Percentiles rank a stretch among this genome's conserved stretches.
phyloP scores from a whole-genome alignment of 2,888 invertebrate species.

The Bhutanitis thaidina region DNA sequence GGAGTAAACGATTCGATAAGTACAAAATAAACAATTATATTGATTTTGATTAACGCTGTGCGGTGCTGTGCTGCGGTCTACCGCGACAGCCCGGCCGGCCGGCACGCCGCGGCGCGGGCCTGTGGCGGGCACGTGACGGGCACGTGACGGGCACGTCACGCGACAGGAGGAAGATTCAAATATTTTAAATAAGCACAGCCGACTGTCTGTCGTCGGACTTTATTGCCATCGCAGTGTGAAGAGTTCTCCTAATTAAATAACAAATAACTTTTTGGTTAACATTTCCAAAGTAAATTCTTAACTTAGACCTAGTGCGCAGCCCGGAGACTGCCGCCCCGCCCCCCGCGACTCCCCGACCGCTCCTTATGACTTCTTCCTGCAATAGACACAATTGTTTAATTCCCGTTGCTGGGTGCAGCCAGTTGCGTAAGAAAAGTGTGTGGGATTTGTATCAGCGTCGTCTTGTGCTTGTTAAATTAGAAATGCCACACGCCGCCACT shows the following conservation, averaged over 20 bases:
- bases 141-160: neutral
- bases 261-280: conserved; percentile 26
- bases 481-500: too few relatives aligned
- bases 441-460: too few relatives aligned
- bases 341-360: neutral
- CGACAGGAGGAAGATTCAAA: too few relatives aligned
- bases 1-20: neutral
- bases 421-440: too few relatives aligned
- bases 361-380: conserved; percentile 23
- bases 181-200: neutral
- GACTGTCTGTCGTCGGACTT: neutral
- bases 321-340: neutral
- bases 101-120: neutral
- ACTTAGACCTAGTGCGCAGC: neutral
- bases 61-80: too few relatives aligned
- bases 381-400: conserved; percentile 6
- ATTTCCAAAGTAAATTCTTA: neutral
- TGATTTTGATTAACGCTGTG: neutral
- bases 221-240: neutral
- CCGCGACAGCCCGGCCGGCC: too few relatives aligned
- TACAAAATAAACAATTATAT: neutral
- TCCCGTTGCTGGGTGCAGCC: too few relatives aligned
- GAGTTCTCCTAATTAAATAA: conserved; percentile 20
- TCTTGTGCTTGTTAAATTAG: too few relatives aligned
- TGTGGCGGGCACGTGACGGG: neutral